A percentile compares a stretch with the other conserved stretches of the same genome.
These are phyloP conservation scores for Drosophila nikananu DNA, from an alignment of 1,140 invertebrate species.

Conservation along the genomic window DNA sequence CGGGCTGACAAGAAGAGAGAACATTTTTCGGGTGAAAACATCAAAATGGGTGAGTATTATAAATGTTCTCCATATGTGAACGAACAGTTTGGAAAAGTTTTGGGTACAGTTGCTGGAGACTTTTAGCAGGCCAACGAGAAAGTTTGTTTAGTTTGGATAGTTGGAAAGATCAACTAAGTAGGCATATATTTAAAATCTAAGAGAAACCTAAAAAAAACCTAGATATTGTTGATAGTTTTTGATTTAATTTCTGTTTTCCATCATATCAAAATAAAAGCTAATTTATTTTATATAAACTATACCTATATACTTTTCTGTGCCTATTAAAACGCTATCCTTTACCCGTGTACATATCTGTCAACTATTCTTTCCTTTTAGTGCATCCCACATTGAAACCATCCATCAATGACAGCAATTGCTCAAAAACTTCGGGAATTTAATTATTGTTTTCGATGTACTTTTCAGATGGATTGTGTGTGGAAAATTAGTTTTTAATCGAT, in stretches of 20 bases:
- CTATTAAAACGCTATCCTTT: not conserved
- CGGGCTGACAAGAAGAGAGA: not conserved
- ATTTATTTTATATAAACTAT: not conserved
- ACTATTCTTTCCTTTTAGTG: not conserved
- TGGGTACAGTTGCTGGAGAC: slow-evolving; percentile 12
- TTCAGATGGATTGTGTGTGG: slow-evolving; percentile 37
- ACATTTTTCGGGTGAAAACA: slow-evolving; percentile 12
- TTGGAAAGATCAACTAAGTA: not conserved
- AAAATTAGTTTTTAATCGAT: slow-evolving; percentile 85
- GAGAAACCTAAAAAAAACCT: too few relatives aligned
- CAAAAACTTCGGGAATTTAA: slow-evolving; percentile 31
- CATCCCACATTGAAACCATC: slow-evolving; percentile 14
- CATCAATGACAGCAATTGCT: slow-evolving; percentile 32
- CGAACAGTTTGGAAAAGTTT: slow-evolving; percentile 5
- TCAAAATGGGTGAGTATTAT: slow-evolving; percentile 17
- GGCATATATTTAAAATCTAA: not conserved
- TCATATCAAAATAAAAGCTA: too few relatives aligned
- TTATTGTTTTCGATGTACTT: slow-evolving; percentile 36
- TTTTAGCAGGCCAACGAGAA: not conserved
- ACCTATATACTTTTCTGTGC: not conserved
- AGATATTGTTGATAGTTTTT: too few relatives aligned
- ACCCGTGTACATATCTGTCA: not conserved
- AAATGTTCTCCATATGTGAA: slow-evolving; percentile 13
- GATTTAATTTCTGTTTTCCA: too few relatives aligned
- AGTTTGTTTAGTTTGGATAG: not conserved